Conservation (phyloP, 2,113 vertebrate genomes). For the Siphamia tubifer region DNA sequence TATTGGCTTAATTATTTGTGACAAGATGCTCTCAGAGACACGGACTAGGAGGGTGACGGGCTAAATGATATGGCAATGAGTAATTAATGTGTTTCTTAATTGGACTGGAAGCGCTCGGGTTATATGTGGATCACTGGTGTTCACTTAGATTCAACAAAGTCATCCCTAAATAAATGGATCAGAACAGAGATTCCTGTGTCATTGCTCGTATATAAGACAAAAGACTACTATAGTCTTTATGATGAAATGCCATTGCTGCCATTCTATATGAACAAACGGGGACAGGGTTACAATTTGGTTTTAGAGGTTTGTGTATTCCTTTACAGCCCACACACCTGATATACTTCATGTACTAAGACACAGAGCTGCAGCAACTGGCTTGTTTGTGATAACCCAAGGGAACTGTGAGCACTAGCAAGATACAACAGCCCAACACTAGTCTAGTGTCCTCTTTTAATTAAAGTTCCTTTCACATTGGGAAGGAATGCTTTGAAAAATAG, state of each 20-base stretch:
- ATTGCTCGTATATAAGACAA: too few species aligned
- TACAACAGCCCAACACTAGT: constrained; percentile 3
- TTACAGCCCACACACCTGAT: constrained; percentile 23
- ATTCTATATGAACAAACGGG: not conserved
- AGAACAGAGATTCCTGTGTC: not conserved
- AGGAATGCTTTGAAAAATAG: constrained; percentile 24
- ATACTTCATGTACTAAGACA: not conserved
- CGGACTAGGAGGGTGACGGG: constrained; percentile 49
- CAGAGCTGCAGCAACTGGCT: constrained; percentile 27
- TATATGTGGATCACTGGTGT: constrained; percentile 18
- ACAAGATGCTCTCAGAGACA: constrained; percentile 67
- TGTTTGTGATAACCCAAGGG: constrained; percentile 52
- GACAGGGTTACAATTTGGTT: not conserved
- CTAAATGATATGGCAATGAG: constrained; percentile 60
- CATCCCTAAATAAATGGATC: not conserved
- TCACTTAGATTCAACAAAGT: constrained; percentile 3
- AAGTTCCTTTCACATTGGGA: constrained; percentile 25
- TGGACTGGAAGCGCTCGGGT: constrained; percentile 63
- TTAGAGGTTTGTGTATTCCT: not conserved
- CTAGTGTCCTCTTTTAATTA: constrained; percentile 28
- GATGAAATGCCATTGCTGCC: too few species aligned
- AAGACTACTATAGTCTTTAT: too few species aligned
- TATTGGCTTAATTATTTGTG: constrained; percentile 79
- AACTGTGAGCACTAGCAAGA: not conserved
- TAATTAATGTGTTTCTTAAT: constrained; percentile 79